These are phyloP conservation scores for Aurelia coerulea DNA, from an alignment of 30 jellyfish, hydroid and myxozoan genomes.

Conservation along the genomic window DNA sequence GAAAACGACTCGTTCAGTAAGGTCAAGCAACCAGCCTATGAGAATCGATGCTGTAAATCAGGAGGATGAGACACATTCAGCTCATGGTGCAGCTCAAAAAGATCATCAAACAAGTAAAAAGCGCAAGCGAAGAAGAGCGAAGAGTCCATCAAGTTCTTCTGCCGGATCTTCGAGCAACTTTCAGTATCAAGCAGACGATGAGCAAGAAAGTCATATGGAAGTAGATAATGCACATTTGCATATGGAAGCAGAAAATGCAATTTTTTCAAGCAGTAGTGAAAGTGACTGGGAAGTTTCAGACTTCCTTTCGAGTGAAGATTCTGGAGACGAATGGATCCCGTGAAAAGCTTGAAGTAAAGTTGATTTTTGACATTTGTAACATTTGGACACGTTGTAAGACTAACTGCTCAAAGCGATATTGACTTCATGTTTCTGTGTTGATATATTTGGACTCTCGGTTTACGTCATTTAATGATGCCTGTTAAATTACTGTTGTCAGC, in stretches of 20 bases:
- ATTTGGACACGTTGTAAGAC: not conserved
- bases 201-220: not conserved
- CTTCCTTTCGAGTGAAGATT: constrained; percentile 25
- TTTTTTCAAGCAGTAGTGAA: constrained; percentile 9
- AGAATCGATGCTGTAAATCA: constrained; percentile 4
- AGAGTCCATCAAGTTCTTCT: constrained; percentile 9
- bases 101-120: constrained; percentile 5
- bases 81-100: constrained; percentile 1
- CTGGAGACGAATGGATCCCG: constrained; percentile 30
- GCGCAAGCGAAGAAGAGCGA: constrained; percentile 27
- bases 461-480: not conserved
- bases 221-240: constrained; percentile 1
- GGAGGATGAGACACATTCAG: not conserved
- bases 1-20: constrained; percentile 7
- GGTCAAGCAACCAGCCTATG: constrained; percentile 5
- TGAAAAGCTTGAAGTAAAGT: not conserved
- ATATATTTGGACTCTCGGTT: not conserved
- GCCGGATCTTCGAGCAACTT: not conserved
- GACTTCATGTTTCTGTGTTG: not conserved
- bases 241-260: not conserved
- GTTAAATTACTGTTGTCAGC: not conserved
- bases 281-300: constrained; percentile 35
- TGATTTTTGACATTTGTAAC: not conserved
- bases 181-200: constrained; percentile 25
- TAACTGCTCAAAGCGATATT: not conserved